phyloP scores from a whole-genome alignment of 2,888 invertebrate species.

The Danaus chrysippus region DNA sequence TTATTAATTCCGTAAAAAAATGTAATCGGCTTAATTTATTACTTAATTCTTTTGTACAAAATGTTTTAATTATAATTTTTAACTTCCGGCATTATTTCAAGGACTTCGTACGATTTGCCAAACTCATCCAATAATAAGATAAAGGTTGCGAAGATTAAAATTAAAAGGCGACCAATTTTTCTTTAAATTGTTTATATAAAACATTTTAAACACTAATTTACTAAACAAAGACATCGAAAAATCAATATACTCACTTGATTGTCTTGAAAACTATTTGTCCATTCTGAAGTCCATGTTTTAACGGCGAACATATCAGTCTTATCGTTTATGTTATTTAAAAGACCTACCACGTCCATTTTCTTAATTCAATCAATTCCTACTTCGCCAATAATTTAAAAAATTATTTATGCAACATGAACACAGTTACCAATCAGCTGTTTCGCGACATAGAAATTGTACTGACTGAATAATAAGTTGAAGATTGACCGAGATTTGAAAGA shows the following conservation, averaged over 20 bases:
- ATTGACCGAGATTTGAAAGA: neutral
- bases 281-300: slow-evolving; percentile 72
- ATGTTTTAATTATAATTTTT: slow-evolving; percentile 9
- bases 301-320: slow-evolving; percentile 72
- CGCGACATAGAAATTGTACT: slow-evolving; percentile 20
- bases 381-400: slow-evolving; percentile 27
- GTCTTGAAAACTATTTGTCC: slow-evolving; percentile 71
- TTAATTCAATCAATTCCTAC: slow-evolving; percentile 21
- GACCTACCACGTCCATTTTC: slow-evolving; percentile 71
- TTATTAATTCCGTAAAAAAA: too few relatives aligned
- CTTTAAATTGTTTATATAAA: neutral
- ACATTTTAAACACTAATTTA: neutral
- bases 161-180: neutral
- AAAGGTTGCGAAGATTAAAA: neutral
- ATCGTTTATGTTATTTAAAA: slow-evolving; percentile 68
- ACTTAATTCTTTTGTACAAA: neutral
- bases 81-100: slow-evolving; percentile 33
- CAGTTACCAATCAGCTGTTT: slow-evolving; percentile 50
- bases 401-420: slow-evolving; percentile 33
- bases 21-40: neutral
- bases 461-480: neutral
- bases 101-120: slow-evolving; percentile 36
- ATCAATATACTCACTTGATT: slow-evolving; percentile 64
- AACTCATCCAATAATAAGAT: slow-evolving; percentile 19
- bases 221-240: slow-evolving; percentile 26